A percentile compares a stretch with the other conserved stretches of the same genome.
Evolutionary conservation across 2,113 vertebrate species (phyloP).

Genomic region (Chamaea fasciata): DNA sequence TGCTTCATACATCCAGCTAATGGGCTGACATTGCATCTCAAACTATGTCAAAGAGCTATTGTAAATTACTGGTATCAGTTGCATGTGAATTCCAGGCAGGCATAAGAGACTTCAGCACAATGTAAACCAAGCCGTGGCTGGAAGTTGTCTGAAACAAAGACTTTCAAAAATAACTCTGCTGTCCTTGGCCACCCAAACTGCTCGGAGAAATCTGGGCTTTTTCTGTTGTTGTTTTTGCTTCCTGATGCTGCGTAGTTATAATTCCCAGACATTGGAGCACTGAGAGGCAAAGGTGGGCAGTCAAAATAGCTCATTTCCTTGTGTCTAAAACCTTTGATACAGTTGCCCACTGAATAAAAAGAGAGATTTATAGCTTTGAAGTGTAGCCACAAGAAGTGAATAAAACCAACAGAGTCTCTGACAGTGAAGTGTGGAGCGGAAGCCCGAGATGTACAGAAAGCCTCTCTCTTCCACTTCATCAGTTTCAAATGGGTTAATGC

Average conservation of each 20-base stretch:
- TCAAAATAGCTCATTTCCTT: neutral
- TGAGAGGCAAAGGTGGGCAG: neutral
- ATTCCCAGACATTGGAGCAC: neutral
- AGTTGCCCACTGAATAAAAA: neutral
- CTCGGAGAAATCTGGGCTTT: neutral
- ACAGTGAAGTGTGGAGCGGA: neutral
- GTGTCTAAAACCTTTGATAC: neutral
- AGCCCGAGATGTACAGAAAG: neutral
- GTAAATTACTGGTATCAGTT: constrained; percentile 54
- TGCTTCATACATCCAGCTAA: constrained; percentile 14
- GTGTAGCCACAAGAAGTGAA: neutral
- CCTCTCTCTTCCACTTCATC: neutral
- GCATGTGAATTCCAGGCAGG: constrained; percentile 17
- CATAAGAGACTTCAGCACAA: constrained; percentile 6
- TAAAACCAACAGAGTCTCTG: neutral
- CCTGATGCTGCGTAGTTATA: neutral
- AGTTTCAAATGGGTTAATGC: neutral
- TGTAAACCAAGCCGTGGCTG: constrained; percentile 29
- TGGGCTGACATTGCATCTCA: constrained; percentile 26
- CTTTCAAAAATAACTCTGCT: constrained; percentile 7
- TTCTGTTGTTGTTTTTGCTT: constrained; percentile 7
- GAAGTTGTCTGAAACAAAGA: constrained; percentile 34
- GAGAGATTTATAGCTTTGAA: neutral
- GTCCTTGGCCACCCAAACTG: constrained; percentile 27
- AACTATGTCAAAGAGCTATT: constrained; percentile 31